Conservation (phyloP, 2,113 vertebrate genomes). For the Sapayoa aenigma region DNA sequence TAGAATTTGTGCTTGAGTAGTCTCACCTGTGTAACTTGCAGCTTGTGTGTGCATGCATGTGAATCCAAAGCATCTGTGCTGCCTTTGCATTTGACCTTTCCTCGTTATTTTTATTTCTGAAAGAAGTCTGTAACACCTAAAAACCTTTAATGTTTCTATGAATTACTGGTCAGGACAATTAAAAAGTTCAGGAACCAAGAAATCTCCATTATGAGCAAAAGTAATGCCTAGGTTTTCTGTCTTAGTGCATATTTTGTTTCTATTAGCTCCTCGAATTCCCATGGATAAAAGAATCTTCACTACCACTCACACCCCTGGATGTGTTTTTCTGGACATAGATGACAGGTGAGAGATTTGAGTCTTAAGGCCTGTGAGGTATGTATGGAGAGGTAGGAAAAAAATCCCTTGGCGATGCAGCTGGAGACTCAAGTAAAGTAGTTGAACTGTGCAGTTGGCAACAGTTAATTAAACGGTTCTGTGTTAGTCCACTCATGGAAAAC, state of each 20-base stretch:
- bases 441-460: neutral
- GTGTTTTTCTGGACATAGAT: constrained; percentile 90
- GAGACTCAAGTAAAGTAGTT: neutral
- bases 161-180: neutral
- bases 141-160: neutral
- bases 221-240: neutral
- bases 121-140: neutral
- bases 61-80: neutral
- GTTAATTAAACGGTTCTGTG: neutral
- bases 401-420: neutral
- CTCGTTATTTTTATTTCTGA: neutral
- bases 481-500: neutral
- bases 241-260: neutral
- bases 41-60: neutral
- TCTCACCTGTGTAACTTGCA: neutral
- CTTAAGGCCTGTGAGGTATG: neutral
- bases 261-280: constrained; percentile 85
- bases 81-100: neutral
- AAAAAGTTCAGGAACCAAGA: neutral
- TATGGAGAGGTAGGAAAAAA: neutral
- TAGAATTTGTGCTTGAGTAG: neutral
- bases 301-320: constrained; percentile 88
- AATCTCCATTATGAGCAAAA: neutral
- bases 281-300: constrained; percentile 91
- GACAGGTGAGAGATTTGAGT: constrained; percentile 78